Evolutionary conservation across 1,140 invertebrate species (phyloP), one percentile per base, ranked within the genome.

Genomic region (Scylla paramamosain): DNA sequence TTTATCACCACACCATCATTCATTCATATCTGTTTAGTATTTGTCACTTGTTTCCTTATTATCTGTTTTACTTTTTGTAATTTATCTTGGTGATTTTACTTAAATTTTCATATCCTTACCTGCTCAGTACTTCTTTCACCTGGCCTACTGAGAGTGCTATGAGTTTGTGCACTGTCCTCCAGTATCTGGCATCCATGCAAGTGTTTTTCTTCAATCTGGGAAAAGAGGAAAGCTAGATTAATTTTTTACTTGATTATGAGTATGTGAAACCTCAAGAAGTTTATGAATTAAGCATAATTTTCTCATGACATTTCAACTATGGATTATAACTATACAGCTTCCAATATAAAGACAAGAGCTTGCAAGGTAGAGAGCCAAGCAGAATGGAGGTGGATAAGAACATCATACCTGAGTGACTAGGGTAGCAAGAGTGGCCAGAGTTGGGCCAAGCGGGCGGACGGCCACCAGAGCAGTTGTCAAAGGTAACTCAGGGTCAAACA

Each of bases 131-230:
- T 0, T 93, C 46, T 31, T 86, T 95, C 25, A 95, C 67, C 52
- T 96, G 92, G 20, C 91, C 83, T 12, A 96, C 95, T 29, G 95
- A 95, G 31, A 45, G 82, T 31, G 92, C 29, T 10, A 84, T 93
- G 87, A 95, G 91, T 28, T 95, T 89, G 92, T 96, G 95, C 20
- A 96, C 77, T 20, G 89, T 90, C 39, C 39, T 96, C 95, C 29
- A 96, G 89, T n/a, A 96, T 84, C 86, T 89, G 92, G 88, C 95
- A 96, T 1, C 95, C 95, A 52, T 84, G 92, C 25, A 91, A 77
- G 20, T 93, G 90, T 46, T 92, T 89, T 4, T 93, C 86, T 48
- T 95, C 91, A 88, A 95, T 95, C 94, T 95, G 91, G 14, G 28
- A 46, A 67, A 87, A 20, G n/a, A 59, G 86, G 45, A 92, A 29